Conservation (phyloP, 2,113 vertebrate species). For the Elachura formosa region DNA sequence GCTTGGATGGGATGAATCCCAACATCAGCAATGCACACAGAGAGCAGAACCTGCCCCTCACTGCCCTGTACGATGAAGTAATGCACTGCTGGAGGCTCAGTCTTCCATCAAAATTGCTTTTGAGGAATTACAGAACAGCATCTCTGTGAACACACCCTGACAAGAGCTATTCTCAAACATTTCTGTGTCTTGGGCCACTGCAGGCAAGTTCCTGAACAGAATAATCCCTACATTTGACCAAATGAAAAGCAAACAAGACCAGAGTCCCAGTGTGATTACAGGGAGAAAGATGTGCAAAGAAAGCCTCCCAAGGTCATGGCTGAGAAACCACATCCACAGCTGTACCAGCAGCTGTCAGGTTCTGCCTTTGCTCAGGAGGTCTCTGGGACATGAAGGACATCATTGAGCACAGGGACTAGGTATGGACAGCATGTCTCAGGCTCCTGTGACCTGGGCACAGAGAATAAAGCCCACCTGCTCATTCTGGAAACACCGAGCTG, state of each 20-base stretch:
- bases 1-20: neutral
- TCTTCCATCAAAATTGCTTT: neutral
- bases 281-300: neutral
- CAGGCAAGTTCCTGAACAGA: neutral
- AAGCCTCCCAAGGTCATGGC: neutral
- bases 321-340: neutral
- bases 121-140: neutral
- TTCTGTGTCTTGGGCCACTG: neutral
- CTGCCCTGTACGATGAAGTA: neutral
- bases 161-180: neutral
- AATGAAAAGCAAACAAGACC: neutral
- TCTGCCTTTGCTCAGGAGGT: neutral
- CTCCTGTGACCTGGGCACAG: neutral
- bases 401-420: neutral
- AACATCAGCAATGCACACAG: accelerated
- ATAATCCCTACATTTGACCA: neutral
- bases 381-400: neutral
- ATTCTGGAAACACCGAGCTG: neutral
- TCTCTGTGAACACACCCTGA: neutral
- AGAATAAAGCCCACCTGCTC: neutral
- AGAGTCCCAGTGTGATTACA: neutral
- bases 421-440: neutral
- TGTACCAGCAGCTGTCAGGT: neutral
- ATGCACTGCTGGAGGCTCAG: neutral
- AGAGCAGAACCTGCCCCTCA: neutral